Percentiles rank a stretch among this genome's conserved stretches.
phyloP scores from a whole-genome alignment of 2,113 vertebrate species.

The Coregonus clupeaformis region DNA sequence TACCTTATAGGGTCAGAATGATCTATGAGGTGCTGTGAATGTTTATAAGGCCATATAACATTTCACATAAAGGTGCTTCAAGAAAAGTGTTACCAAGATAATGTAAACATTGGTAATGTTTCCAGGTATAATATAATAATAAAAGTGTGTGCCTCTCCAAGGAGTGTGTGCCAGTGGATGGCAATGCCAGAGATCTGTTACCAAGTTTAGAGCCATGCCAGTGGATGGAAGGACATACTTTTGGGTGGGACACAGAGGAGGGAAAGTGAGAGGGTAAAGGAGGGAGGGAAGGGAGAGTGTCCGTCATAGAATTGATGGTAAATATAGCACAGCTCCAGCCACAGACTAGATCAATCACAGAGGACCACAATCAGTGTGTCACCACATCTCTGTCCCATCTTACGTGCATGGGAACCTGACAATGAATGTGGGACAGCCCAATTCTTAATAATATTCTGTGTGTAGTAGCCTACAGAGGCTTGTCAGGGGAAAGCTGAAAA shows the following conservation, averaged over 20 bases:
- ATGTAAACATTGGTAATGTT: no score
- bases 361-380: conserved; percentile 1
- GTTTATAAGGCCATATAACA: no score
- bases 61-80: no score
- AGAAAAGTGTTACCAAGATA: no score
- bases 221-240: not conserved
- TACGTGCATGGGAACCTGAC: not conserved
- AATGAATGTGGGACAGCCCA: not conserved
- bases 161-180: not conserved
- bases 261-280: not conserved
- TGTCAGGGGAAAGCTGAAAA: not conserved
- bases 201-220: not conserved
- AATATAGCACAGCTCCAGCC: conserved; percentile 1
- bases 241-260: not conserved
- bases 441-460: not conserved
- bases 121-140: not conserved
- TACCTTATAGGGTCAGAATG: no score
- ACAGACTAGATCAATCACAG: not conserved
- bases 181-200: conserved; percentile 8
- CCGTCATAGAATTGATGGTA: not conserved
- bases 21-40: no score
- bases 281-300: not conserved
- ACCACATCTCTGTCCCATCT: not conserved
- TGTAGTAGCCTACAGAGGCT: conserved; percentile 17
- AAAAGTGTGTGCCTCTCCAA: no score